Base-by-base conservation (phyloP, 2,797 vertebrate species). In the Rallus crepitans region DNA sequence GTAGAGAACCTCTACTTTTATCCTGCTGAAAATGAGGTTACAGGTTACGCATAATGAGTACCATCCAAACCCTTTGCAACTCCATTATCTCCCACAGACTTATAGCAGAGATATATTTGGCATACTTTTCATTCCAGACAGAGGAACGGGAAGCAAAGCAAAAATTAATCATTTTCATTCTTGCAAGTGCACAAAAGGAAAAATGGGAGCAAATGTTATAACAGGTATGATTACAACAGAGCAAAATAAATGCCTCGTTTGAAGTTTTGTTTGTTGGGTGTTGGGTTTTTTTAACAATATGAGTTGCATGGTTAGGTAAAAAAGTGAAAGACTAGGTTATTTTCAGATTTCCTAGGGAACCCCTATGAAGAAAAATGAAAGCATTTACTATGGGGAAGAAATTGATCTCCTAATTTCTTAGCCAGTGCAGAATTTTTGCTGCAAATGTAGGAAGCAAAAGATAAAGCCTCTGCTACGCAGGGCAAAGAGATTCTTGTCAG, bases 11-110 rank as follows among this genome's bases (percentile, higher is more conserved):
- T 91, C 75, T 89, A 35, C 23, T 90, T 20, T 33, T 75, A 48
- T 66, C 53, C 79, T 92, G 27, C 57, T 84, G 82, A 90, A 96
- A 95, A 90, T 91, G 83, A 94, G 59, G 79, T 85, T 95, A 82
- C n/a, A 69, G 68, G 70, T 92, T 94, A 82, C 6, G 5, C 28
- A 72, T 39, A 89, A 69, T n/a, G 82, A 73, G 57, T 61, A 93
- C 47, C 61, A 66, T 83, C 73, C 64, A 94, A 89, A 87, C 50
- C 45, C 17, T 82, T 63, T 89, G 45, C 61, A 93, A 83, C 42
- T 47, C 55, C 55, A 84, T 91, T 92, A 59, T 75, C n/a, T 86
- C 64, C 61, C 48, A 30, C 45, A 48, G 73, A 79, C 33, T 90
- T 92, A 57, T 5, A 93, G 78, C 35, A 81, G 50, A 37, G 30